Evolutionary conservation across 2,888 invertebrate species (phyloP).

Genomic region (Amphipoea lucens): DNA sequence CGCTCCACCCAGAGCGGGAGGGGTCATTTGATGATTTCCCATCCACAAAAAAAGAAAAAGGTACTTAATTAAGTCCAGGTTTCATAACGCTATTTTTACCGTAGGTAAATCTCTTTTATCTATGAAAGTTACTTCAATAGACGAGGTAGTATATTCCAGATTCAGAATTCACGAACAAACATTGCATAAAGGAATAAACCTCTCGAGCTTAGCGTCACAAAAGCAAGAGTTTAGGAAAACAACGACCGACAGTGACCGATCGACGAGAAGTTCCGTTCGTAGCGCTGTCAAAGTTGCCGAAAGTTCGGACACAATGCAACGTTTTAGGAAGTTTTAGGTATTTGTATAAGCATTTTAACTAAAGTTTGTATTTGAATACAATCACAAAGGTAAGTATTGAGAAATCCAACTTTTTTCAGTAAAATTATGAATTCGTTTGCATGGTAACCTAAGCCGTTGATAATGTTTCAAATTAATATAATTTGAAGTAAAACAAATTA

Average conservation of each 20-base stretch:
- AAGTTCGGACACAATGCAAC: background rate
- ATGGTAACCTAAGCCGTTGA: too few relatives aligned
- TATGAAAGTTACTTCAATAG: too few relatives aligned
- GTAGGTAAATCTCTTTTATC: too few relatives aligned
- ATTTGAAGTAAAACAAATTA: too few relatives aligned
- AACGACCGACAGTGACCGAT: conserved; percentile 20
- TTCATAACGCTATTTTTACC: too few relatives aligned
- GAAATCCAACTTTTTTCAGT: background rate
- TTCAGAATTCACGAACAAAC: background rate
- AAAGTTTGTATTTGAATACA: background rate
- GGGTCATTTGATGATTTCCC: too few relatives aligned
- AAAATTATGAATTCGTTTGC: too few relatives aligned
- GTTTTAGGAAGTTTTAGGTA: conserved; percentile 2
- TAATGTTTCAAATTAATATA: too few relatives aligned
- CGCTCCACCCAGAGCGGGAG: too few relatives aligned
- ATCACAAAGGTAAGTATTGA: background rate
- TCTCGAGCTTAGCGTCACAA: background rate
- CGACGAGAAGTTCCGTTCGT: conserved; percentile 6
- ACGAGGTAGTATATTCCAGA: too few relatives aligned
- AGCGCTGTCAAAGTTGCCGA: conserved; percentile 1
- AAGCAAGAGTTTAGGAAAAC: background rate
- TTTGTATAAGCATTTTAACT: background rate
- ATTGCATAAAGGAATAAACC: background rate
- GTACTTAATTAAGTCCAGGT: background rate
- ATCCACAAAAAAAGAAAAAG: too few relatives aligned